Base-by-base conservation (phyloP, 2,888 invertebrate genomes). In the Diaperis boleti region DNA sequence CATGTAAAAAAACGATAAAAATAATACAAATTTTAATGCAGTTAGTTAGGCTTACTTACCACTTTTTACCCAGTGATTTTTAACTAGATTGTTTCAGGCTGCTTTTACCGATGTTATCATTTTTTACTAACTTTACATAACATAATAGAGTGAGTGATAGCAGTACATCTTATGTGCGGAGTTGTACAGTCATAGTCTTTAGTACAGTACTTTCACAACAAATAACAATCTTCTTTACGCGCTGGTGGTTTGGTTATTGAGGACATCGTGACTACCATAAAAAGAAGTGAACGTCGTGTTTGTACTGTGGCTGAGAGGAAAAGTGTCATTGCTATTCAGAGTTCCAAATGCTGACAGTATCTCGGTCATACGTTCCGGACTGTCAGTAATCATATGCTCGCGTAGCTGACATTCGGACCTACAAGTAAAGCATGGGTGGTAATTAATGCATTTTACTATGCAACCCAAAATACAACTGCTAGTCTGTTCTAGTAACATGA, bases 271-370 rank as follows among this genome's bases (percentile, higher is more conserved):
- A 71, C 84, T 84, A 31, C 84, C 85, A 67, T 85, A 85, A 72
- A 85, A 85, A 4, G 85, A 85, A 18, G 84, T 85, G 65, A 85
- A 85, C 45, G 84, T 84, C 49, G 85, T 85, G 70, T 85, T 84
- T 52, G 83, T 84, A 74, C 85, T 85, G 62, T 84, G 80, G 75
- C 84, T 84, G 47, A 84, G 70, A 3, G 83, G 84, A 65, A 83
- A 79, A 60, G 78, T 81, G 39, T 83, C 83, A 68, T 81, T 81
- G 49, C 83, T 80, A 54, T 82, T 84, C 31, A 83, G 75, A 7
- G 83, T 82, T 56, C 82, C 82, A 70, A 82, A 80, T 22, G 80
- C 77, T 18, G 81, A 78, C 13, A 81, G 62, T 70, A 83, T 79
- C 68, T 84, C 84, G 20, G 82, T 79, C 18, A 80, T 82, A 44